A percentile compares a stretch with the other conserved stretches of the same genome.
Conservation (phyloP, 2,797 vertebrate genomes). For the Bradypodion pumilum region DNA sequence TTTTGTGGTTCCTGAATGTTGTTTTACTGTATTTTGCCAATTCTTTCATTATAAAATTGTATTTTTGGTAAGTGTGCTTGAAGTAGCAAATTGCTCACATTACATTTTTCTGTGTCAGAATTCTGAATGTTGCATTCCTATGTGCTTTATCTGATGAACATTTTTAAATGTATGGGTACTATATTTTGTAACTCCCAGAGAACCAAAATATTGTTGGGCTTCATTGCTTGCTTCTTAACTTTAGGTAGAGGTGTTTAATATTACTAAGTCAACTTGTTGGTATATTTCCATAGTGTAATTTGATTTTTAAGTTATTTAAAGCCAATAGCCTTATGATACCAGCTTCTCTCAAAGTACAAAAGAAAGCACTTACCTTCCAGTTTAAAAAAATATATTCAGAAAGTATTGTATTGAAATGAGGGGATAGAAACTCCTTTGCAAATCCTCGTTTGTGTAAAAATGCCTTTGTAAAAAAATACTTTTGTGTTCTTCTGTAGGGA, state of each 20-base stretch:
- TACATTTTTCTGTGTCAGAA: slow-evolving; percentile 71
- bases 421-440: slow-evolving; percentile 40
- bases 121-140: slow-evolving; percentile 72
- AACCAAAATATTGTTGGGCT: slow-evolving; percentile 67
- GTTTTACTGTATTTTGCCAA: slow-evolving; percentile 75
- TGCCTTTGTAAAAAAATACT: slow-evolving; percentile 1
- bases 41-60: slow-evolving; percentile 76
- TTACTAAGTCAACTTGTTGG: slow-evolving; percentile 42
- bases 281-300: slow-evolving; percentile 64
- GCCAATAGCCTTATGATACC: slow-evolving; percentile 44
- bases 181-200: slow-evolving; percentile 75
- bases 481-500: neutral
- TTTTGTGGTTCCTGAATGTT: slow-evolving; percentile 71
- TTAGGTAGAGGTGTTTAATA: slow-evolving; percentile 50
- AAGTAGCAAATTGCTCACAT: slow-evolving; percentile 71
- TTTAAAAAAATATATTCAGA: slow-evolving; percentile 28
- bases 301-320: slow-evolving; percentile 63
- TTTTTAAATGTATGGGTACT: slow-evolving; percentile 74
- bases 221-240: slow-evolving; percentile 69
- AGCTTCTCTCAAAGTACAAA: slow-evolving; percentile 46
- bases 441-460: neutral
- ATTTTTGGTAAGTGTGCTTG: slow-evolving; percentile 74
- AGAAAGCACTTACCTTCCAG: slow-evolving; percentile 37
- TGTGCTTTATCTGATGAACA: slow-evolving; percentile 71
- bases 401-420: slow-evolving; percentile 41